Percentiles rank a stretch among this genome's conserved stretches.
Evolutionary conservation across 2,797 vertebrate species (phyloP).

Genomic region (Astyanax mexicanus): DNA sequence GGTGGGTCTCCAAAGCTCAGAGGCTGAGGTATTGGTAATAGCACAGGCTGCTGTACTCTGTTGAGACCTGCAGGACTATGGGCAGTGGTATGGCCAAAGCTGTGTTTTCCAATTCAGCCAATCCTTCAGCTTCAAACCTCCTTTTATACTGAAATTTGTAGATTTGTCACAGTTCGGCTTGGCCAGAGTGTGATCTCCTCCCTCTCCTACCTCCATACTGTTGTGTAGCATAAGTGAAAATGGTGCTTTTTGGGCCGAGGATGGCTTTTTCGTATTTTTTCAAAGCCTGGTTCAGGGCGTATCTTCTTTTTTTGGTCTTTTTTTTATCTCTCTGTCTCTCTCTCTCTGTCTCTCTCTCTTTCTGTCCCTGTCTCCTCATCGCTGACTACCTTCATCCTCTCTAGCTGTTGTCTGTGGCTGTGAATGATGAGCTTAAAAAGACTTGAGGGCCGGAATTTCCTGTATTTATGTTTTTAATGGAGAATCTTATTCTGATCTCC

Average conservation of each 20-base stretch:
- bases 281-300: neutral
- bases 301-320: neutral
- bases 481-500: no score
- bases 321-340: neutral
- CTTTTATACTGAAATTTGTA: neutral
- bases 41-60: neutral
- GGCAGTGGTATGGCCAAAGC: neutral
- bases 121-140: constrained; percentile 42
- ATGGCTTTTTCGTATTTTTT: constrained; percentile 14
- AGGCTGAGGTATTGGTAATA: neutral
- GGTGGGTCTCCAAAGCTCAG: constrained; percentile 16
- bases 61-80: neutral
- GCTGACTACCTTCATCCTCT: constrained; percentile 3
- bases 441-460: neutral
- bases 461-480: no score
- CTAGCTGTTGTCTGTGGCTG: constrained; percentile 33
- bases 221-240: constrained; percentile 45
- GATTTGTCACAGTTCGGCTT: constrained; percentile 17
- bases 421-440: constrained; percentile 30
- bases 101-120: neutral
- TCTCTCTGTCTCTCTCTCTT: neutral
- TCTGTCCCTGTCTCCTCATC: constrained; percentile 10
- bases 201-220: constrained; percentile 46
- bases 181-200: constrained; percentile 16
- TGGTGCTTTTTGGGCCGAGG: constrained; percentile 25